phyloP scores from a whole-genome alignment of 2,797 vertebrate genomes.

The Pampus argenteus region DNA sequence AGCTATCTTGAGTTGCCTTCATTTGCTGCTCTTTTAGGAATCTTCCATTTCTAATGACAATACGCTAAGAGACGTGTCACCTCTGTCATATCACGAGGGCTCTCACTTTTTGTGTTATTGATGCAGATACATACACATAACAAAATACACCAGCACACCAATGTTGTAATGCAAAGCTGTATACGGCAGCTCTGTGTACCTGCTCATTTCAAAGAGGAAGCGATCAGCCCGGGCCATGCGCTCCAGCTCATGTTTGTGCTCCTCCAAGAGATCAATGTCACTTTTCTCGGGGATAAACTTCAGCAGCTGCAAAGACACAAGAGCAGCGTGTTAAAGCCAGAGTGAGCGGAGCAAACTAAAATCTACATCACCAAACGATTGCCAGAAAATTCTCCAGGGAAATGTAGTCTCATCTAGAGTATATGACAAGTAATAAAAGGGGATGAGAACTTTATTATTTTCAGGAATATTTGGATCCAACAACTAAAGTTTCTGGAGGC shows the following conservation, averaged over 20 bases:
- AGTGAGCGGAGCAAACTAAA: neutral
- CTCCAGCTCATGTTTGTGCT: conserved; percentile 96
- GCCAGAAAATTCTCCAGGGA: neutral
- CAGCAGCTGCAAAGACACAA: conserved; percentile 84
- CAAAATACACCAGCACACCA: neutral
- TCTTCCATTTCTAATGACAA: neutral
- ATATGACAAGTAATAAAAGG: conserved; percentile 54
- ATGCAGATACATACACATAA: too few species aligned
- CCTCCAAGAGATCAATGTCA: conserved; percentile 93
- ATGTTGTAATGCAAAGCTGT: neutral
- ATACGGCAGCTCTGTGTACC: conserved; percentile 75
- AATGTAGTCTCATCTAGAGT: conserved; percentile 46
- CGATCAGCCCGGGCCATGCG: conserved; percentile 97
- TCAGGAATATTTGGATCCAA: conserved; percentile 36
- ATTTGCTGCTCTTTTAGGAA: conserved; percentile 18
- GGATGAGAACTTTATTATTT: conserved; percentile 50
- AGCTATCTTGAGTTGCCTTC: conserved; percentile 4
- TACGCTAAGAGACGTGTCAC: neutral
- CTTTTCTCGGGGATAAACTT: conserved; percentile 98
- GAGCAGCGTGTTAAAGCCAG: neutral
- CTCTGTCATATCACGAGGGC: neutral
- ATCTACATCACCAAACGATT: neutral
- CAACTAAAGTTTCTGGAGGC: conserved; percentile 34
- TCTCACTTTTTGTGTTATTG: neutral
- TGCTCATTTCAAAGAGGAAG: conserved; percentile 99